Base-by-base conservation (phyloP, 1,140 invertebrate species). In the Drosophila auraria region DNA sequence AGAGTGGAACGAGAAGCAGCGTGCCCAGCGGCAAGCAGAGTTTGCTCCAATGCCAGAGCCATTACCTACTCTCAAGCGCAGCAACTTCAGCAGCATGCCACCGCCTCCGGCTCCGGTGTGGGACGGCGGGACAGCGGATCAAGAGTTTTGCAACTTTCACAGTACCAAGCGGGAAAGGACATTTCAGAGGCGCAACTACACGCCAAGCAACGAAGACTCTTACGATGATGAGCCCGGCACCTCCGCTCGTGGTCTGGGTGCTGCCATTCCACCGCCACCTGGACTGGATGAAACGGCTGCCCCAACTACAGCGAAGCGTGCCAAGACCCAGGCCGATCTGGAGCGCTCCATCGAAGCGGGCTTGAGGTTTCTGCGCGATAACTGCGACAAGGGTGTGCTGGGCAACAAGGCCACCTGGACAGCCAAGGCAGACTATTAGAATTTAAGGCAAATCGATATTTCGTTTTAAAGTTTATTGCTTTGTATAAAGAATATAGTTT, bases 1-100 rank as follows among this genome's bases (percentile, higher is more conserved):
- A 92, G 95, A 97, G 93, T 97, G 97, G 96, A 95, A 97, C 12
- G 94, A 96, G 63, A 95, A 96, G 81, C 95, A 96, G 90, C 94
- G 96, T 59, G 92, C 93, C 69, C 95, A 96, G 82, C 94, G 97
- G 65, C 93, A 93, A 11, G 62, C 94, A 7, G 96, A 97, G 91
- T 97, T 97, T 93, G 96, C 95, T 2, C 96, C 96, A 6, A 53
- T 78, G n/a, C 72, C 86, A 15, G 80, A 93, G 23, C 38, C 42
- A 11, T 2, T 27, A 17, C 5, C 54, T 6, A 14, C 61, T 8
- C 64, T 76, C 0, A 87, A 82, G 64, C 68, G 91, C 40, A 83
- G 77, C 69, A 86, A 93, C 40, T 93, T 93, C 47, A 93, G 58
- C 74, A 94, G 83, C 49, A 53, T 78, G 58, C 63, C 78, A 7